phyloP scores from a whole-genome alignment of 2,797 vertebrate species.

The Aratinga solstitialis region DNA sequence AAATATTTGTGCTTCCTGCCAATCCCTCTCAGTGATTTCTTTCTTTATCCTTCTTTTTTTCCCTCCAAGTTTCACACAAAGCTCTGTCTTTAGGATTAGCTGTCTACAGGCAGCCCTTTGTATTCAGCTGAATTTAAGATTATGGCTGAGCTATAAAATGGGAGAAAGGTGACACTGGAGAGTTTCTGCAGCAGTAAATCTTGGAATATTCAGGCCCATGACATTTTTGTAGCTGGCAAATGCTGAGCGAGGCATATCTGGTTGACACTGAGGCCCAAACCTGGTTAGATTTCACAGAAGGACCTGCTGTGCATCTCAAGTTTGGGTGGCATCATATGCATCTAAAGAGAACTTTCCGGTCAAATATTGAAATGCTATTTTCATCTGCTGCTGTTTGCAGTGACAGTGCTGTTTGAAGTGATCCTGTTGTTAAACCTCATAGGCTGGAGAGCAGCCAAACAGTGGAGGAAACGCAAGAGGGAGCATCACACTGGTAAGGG shows the following conservation, averaged over 20 bases:
- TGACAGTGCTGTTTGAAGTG: background rate
- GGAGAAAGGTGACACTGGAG: conserved; percentile 68
- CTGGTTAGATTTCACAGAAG: background rate
- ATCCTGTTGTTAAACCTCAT: background rate
- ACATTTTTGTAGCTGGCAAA: conserved; percentile 57
- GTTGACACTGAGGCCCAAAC: background rate
- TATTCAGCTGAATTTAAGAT: conserved; percentile 68
- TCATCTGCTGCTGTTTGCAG: background rate
- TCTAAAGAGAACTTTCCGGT: background rate
- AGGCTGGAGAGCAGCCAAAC: background rate
- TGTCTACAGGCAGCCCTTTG: conserved; percentile 78
- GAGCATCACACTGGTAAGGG: fast-evolving
- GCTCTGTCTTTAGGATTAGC: conserved; percentile 63
- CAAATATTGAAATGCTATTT: background rate
- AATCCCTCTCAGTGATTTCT: conserved; percentile 29
- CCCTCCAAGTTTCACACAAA: conserved; percentile 64
- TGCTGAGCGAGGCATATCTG: background rate
- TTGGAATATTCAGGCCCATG: conserved; percentile 10
- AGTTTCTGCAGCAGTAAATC: conserved; percentile 39
- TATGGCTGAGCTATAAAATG: conserved; percentile 39
- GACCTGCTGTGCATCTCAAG: background rate
- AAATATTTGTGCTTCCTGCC: conserved; percentile 59
- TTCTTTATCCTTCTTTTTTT: background rate
- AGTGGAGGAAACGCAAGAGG: background rate
- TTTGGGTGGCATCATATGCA: background rate